Base-by-base conservation (phyloP, 2,797 vertebrate genomes). In the Salmo trutta region DNA sequence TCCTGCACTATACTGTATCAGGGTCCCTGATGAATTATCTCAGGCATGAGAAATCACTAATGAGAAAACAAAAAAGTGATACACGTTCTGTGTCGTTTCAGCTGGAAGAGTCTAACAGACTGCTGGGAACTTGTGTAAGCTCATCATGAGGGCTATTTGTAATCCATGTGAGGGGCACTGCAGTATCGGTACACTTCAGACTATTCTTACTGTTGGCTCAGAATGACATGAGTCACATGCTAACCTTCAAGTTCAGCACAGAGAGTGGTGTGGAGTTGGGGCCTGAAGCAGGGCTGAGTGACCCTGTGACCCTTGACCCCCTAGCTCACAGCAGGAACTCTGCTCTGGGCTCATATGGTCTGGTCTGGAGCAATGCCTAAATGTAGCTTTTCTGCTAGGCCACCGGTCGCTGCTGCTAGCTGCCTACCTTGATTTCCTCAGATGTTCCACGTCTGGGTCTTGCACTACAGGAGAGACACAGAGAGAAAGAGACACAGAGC, bases 361-460 rank as follows among this genome's bases (percentile, higher is more conserved):
- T 54, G 71, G 59, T 6, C 41, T 62, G 17, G 47, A 24, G 71
- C 14, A 1, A 54, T 75, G 54, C 71, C 33, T 66, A 79, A 75
- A 21, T 5, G 24, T 53, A 41, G 70, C 62, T 17, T 77, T 31
- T 74, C 27, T 81, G 67, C 52, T 68, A 77, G 81, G 75, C 88
- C 90, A 88, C 84, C 85, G 70, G 75, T 27, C 85, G 89, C 93
- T 90, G 89, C 86, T 89, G 79, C 79, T 86, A 91, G 84, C 84
- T 88, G 90, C 97, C 94, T 98, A 99, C 98, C 98, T 99, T 93
- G 96, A 95, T 88, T 92, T 95, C 90, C 91, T 94, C 88, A 97
- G 91, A 76, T 91, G 96, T 85, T 97, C 96, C 86, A 96, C 95
- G 17, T 97, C 94, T 81, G 95, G 95, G 82, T 96, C 95, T 95